Evolutionary conservation across 2,113 vertebrate species (phyloP), one percentile per base, ranked within the genome.

Genomic region (Steatornis caripensis): DNA sequence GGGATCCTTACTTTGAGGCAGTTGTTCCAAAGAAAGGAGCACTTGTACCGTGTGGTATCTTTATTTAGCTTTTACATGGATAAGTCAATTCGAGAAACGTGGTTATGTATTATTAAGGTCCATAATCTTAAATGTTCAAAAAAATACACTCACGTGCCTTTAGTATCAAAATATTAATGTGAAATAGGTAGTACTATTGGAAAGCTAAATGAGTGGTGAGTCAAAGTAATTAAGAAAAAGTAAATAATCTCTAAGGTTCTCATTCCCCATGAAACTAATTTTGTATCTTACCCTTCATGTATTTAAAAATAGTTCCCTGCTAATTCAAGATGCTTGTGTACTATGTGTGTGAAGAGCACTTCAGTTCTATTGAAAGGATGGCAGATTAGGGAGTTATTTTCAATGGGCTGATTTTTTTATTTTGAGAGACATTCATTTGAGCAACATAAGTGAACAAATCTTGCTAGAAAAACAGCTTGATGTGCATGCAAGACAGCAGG

Each of bases 211-310:
- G 97, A 98, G 97, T 98, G 95, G 97, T 92, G 97, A 98, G 97
- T 97, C 96, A 96, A 91, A 98, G 97, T 98, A 98, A 98, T 98
- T 98, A 98, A 97, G 95, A 94, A 81, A 97, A 97, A 97, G 97
- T 97, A 98, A 98, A 98, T 98, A 97, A 98, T 98, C 97, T 98
- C 96, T 87, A 84, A 98, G 98, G 96, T 98, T 98, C 97, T 98
- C 95, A 91, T 97, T 98, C 98, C 97, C 98, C 80, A 72, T 98
- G 98, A 98, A 98, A 98, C 98, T 98, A 98, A 98, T 98, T 98
- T 98, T 74, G 39, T 98, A 97, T 98, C 95, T 96, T 97, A 97
- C 95, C 98, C 96, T 98, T 98, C 96, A 96, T 96, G 94, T 97
- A 94, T 98, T 97, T 98, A 97, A 98, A 98, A 98, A 98, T 98